phyloP scores from a whole-genome alignment of 2,888 invertebrate species.

The Amphipyra berbera region DNA sequence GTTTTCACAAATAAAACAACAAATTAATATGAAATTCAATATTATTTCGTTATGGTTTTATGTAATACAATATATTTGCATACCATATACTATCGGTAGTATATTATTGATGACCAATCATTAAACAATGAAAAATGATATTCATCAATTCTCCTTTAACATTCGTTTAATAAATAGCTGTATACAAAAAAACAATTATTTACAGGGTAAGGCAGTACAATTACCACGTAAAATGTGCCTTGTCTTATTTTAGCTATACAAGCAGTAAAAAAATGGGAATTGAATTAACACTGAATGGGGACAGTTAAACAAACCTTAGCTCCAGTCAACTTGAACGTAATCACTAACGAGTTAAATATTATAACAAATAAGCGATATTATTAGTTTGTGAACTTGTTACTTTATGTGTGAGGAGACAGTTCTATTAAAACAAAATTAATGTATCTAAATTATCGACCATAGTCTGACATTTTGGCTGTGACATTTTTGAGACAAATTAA shows the following conservation, averaged over 20 bases:
- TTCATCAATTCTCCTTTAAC: conserved; percentile 88
- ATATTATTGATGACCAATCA: conserved; percentile 89
- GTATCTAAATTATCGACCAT: conserved; percentile 67
- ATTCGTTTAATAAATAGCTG: conserved; percentile 90
- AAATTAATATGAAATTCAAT: conserved; percentile 88
- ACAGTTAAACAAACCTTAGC: conserved; percentile 81
- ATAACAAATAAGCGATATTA: conserved; percentile 85
- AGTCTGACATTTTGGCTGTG: conserved; percentile 70
- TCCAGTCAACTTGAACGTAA: conserved; percentile 86
- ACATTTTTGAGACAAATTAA: conserved; percentile 74
- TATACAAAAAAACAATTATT: conserved; percentile 90
- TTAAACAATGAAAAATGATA: conserved; percentile 88
- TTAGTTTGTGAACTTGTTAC: conserved; percentile 89
- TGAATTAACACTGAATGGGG: conserved; percentile 79
- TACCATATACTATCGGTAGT: conserved; percentile 89
- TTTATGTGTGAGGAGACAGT: conserved; percentile 70
- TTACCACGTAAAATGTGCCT: conserved; percentile 88
- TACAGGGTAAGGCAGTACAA: conserved; percentile 89
- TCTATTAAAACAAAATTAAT: conserved; percentile 65
- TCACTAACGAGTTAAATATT: conserved; percentile 86
- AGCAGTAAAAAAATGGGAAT: conserved; percentile 87
- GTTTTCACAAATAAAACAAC: conserved; percentile 76
- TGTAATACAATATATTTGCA: conserved; percentile 90
- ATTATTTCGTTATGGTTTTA: conserved; percentile 90
- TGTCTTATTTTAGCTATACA: conserved; percentile 88